Percentiles rank a stretch among this genome's conserved stretches.
Evolutionary conservation across 2,113 vertebrate species (phyloP).

Genomic region (Catharus bicknelli): DNA sequence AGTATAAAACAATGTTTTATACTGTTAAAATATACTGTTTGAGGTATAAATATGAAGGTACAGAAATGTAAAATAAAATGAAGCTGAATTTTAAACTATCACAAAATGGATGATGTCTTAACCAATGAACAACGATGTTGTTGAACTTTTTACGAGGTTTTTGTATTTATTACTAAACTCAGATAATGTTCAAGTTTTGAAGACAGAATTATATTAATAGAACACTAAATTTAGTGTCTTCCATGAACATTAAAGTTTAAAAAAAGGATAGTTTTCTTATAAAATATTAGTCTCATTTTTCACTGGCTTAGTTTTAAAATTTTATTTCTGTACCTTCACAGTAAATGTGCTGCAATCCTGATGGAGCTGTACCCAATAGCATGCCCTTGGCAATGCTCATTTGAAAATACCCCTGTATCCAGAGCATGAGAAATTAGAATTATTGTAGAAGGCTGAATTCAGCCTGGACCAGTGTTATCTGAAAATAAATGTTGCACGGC

Average conservation of each 20-base stretch:
- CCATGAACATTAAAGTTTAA: not conserved
- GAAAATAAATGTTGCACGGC: not conserved
- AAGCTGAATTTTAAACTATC: not conserved
- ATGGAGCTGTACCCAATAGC: not conserved
- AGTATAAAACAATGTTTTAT: not conserved
- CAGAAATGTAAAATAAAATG: conserved; percentile 28
- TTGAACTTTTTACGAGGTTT: not conserved
- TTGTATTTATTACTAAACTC: not conserved
- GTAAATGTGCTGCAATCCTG: not conserved
- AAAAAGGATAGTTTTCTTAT: not conserved
- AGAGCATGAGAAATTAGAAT: rapidly evolving
- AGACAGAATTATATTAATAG: not conserved
- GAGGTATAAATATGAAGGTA: not conserved
- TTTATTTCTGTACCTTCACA: not conserved
- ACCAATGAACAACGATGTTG: not conserved
- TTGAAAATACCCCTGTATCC: not conserved
- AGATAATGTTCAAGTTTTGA: not conserved
- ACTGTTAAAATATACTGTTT: not conserved
- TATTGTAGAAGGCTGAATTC: not conserved
- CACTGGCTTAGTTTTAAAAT: not conserved
- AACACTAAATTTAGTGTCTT: not conserved
- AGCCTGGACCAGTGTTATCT: not conserved
- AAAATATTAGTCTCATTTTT: not conserved
- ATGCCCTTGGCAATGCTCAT: not conserved
- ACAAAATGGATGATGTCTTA: not conserved